Evolutionary conservation across 2,113 vertebrate species (phyloP).

Genomic region (Aegithalos caudatus): DNA sequence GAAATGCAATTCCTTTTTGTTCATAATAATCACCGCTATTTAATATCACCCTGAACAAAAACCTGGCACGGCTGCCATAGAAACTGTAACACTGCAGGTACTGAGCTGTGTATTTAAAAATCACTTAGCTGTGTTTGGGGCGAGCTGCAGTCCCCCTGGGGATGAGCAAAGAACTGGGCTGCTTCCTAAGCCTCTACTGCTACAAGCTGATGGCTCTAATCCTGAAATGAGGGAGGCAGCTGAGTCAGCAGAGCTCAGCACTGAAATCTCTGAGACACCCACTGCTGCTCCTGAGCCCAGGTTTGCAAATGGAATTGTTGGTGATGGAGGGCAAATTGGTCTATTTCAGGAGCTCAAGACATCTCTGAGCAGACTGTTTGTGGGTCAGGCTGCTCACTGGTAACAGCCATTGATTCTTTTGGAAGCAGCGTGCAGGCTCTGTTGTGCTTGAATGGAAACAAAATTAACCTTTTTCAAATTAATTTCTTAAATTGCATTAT

Average conservation of each 20-base stretch:
- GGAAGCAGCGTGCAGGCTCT: background rate
- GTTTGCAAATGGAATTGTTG: background rate
- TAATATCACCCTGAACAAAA: constrained; percentile 28
- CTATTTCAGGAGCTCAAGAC: background rate
- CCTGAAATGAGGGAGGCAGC: background rate
- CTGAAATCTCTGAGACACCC: background rate
- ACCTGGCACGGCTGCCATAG: constrained; percentile 58
- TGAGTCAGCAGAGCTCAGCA: background rate
- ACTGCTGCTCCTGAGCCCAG: background rate
- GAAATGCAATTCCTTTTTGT: constrained; percentile 54
- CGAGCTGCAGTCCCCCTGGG: background rate
- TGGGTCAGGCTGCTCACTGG: background rate
- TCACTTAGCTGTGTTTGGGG: background rate
- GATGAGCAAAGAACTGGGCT: background rate
- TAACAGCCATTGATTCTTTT: background rate
- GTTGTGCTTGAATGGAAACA: background rate
- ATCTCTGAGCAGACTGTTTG: background rate
- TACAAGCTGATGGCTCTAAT: background rate
- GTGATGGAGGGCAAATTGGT: background rate
- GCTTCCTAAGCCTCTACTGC: background rate
- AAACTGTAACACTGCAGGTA: constrained; percentile 34
- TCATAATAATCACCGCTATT: constrained; percentile 21
- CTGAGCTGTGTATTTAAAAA: background rate
- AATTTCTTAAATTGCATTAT: background rate
- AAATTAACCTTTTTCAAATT: background rate